Base-by-base conservation (phyloP, 2,797 vertebrate genomes). In the Eulemur albifrons region DNA sequence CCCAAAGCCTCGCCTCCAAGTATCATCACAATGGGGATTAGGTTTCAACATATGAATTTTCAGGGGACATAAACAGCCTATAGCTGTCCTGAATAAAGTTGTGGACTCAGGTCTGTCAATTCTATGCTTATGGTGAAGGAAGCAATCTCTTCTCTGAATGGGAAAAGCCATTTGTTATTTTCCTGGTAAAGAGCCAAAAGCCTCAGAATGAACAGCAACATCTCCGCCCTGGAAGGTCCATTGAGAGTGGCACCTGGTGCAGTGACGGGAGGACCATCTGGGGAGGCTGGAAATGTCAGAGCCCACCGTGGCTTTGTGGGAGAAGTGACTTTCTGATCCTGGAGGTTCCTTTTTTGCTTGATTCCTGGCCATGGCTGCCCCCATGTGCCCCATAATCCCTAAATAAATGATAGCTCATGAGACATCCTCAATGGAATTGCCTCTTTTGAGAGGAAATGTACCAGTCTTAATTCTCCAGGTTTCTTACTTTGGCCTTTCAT, bases 381-480 rank as follows among this genome's bases (percentile, higher is more conserved):
- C 57, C 50, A 43, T 63, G 59, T 23, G 18, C 10, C 79, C 70
- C 11, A 25, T 72, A 87, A 87, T 69, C 80, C 67, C 54, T 84
- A 87, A 89, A 59, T 59, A 96, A 96, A 83, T 91, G 75, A 81
- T 32, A 84, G 38, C 27, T 82, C 32, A 76, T 40, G 21, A 73
- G 43, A 77, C 79, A 84, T 81, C 82, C 57, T 95, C 92, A 82
- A 0, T 23, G 80, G 52, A 94, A 83, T 67, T 81, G 21, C 43
- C 50, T 93, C 81, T 63, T 84, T 83, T 25, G 43, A 43, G 75
- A 93, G 59, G 59, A 97, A 75, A 92, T 30, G 43, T 32, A 13
- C 48, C 76, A 79, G 9, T 63, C 12, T 94, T 75, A 48, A 81
- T 45, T 89, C 69, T 87, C 11, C 10, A 81, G 40, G 18, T 59